Base-by-base conservation (phyloP, 2,113 vertebrate species). In the Ageneiosus marmoratus region DNA sequence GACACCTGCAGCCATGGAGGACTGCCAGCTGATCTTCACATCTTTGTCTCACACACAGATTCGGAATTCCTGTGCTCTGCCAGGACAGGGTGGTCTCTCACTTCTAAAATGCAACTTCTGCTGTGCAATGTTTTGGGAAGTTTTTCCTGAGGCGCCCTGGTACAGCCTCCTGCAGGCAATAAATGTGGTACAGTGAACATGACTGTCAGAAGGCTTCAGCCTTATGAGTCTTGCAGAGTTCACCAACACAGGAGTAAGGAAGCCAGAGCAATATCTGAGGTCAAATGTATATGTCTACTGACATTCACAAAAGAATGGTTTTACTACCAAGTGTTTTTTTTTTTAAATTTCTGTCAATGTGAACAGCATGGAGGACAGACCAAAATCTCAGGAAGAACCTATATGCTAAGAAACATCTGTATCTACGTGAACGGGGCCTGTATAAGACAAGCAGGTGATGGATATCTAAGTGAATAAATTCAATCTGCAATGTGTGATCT, bases 1-100 rank as follows among this genome's bases (percentile, higher is more conserved):
- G 84, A 74, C 84, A 83, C 75, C 63, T 77, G 79, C 75, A 73
- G 74, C n/a, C 63, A 18, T 41, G 72, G 44, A 78, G n/a, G 77
- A 50, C 48, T 4, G 3, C n/a, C 75, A 72, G 46, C 63, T 75
- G 73, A 24, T 70, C 13, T 5, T 11, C 34, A 41, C 63, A 67
- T 29, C 58, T 63, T 32, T 50, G 20, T 41, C 32, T 75, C 69
- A 29, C 77, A 15, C 29, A 41, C 70, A 18, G 22, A 27, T 20
- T 34, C 18, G 16, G 18, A 78, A 83, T 27, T 58, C 32, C 56
- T 81, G 15, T 55, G 50, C 16, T 20, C 9, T 16, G 10, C 32
- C 37, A 44, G 37, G 22, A 67, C 63, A 41, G 37, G 18, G 63
- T 16, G 0, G 18, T 37, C 29, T 37, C 16, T 9, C 1, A 9